Conservation (phyloP, 2,888 invertebrate genomes). For the Masnerella sp. region DNA sequence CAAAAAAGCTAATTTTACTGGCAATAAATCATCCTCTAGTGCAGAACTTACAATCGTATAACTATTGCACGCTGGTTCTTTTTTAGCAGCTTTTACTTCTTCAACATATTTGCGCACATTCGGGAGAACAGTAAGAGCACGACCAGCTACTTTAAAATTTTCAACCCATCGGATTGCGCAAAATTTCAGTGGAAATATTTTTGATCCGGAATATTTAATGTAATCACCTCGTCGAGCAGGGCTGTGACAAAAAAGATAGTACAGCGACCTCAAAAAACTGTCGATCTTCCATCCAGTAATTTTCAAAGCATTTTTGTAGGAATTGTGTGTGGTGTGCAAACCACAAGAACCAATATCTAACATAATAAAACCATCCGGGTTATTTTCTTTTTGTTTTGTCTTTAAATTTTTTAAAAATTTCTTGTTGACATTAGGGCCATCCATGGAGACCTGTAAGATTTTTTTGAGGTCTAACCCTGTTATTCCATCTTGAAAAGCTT, state of each 20-base stretch:
- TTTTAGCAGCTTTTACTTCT: conserved; percentile 30
- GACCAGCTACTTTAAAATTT: conserved; percentile 57
- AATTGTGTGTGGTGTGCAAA: conserved; percentile 66
- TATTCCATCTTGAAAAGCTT: conserved; percentile 41
- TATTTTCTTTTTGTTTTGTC: neutral
- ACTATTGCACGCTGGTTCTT: conserved; percentile 37
- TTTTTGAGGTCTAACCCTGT: conserved; percentile 40
- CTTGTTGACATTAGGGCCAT: conserved; percentile 61
- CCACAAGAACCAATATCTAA: conserved; percentile 59
- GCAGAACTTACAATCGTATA: conserved; percentile 36
- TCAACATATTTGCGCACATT: conserved; percentile 56
- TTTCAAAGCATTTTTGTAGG: conserved; percentile 64
- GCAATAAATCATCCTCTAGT: conserved; percentile 42
- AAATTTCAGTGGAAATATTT: conserved; percentile 61
- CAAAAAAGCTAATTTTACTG: conserved; percentile 52
- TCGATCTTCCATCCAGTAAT: conserved; percentile 60
- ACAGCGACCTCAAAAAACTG: conserved; percentile 61
- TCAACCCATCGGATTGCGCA: conserved; percentile 61
- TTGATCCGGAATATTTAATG: conserved; percentile 43
- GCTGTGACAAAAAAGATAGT: conserved; percentile 65
- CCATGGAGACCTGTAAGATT: conserved; percentile 61
- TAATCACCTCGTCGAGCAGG: conserved; percentile 66
- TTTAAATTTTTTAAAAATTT: conserved; percentile 43
- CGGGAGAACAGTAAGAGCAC: conserved; percentile 55
- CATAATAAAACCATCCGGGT: neutral